Base-by-base conservation (phyloP, 2,888 invertebrate species). In the Pyralis farinalis region DNA sequence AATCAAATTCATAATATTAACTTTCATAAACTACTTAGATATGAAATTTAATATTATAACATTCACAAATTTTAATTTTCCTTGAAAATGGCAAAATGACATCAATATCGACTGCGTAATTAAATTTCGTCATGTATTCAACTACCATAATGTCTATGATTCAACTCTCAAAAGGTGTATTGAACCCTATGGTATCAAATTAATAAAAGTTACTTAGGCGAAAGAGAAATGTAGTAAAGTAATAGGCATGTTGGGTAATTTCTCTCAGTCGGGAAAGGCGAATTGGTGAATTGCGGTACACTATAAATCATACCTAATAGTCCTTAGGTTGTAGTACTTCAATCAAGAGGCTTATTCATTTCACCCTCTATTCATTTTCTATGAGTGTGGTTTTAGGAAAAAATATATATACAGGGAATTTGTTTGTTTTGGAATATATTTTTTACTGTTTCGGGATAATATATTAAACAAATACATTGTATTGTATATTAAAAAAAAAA, bases 171-270 rank as follows among this genome's bases (percentile, higher is more conserved):
- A 39, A 27, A 28, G 27, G 20, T 39, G 33, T 39, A 39, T 39
- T 39, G 38, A 27, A 38, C 39, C 25, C 33, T 39, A 39, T 39
- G 33, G 39, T 39, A n/a, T 28, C 39, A 27, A 33, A 39, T 39
- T 39, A 39, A 39, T 39, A 39, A 38, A 39, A 39, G 33, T 39
- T 39, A 33, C 39, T 32, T 25, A 10, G n/a, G 33, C 2, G 25
- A 27, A 33, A 16, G 27, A 33, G 28, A 33, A 39, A 27, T 39
- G 28, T 33, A 39, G 33, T 39, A 27, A 39, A 43, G 37, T 40
- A 43, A 40, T 43, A 22, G 37, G 16, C 22, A 33, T 34, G n/a
- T 27, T 34, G 29, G 36, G 43, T 37, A 27, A 44, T 44, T 44
- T 30, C 39, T 39, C 33, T 27, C 27, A 20, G 33, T 30, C 37